These are phyloP conservation scores for Marcusenius ussheri DNA, from an alignment of 2,113 vertebrate genomes.

Conservation along the genomic window DNA sequence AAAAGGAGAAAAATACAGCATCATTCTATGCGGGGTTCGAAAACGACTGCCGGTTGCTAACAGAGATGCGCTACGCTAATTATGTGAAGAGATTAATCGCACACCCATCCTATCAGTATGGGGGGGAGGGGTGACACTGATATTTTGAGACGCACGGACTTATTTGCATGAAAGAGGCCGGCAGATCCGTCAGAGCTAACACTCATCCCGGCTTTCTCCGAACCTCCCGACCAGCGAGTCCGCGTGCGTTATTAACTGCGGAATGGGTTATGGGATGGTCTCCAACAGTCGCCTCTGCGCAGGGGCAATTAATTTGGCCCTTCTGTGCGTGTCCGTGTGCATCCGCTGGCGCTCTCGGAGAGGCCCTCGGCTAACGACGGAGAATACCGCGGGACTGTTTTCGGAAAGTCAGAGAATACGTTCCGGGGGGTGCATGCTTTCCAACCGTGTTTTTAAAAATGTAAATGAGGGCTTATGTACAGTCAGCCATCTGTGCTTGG, in stretches of 20 bases:
- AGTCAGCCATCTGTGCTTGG: constrained; percentile 10
- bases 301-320: not conserved
- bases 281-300: not conserved
- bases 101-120: not conserved
- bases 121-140: not conserved
- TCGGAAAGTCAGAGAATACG: not conserved
- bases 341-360: not conserved
- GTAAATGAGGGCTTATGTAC: constrained; percentile 9
- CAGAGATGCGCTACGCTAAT: constrained; percentile 1
- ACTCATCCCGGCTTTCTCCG: not conserved
- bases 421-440: not conserved
- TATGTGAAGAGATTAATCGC: constrained; percentile 8
- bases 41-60: not conserved
- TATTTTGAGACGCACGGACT: not conserved
- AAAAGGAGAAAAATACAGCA: not conserved
- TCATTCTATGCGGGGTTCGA: not conserved
- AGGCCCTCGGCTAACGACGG: not conserved
- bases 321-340: not conserved
- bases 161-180: constrained; percentile 5
- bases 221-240: not conserved
- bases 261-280: not conserved
- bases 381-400: not conserved
- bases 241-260: not conserved
- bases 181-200: not conserved
- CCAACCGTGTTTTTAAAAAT: not conserved